phyloP scores from a whole-genome alignment of 2,888 invertebrate genomes.

The Cepaea hortensis region DNA sequence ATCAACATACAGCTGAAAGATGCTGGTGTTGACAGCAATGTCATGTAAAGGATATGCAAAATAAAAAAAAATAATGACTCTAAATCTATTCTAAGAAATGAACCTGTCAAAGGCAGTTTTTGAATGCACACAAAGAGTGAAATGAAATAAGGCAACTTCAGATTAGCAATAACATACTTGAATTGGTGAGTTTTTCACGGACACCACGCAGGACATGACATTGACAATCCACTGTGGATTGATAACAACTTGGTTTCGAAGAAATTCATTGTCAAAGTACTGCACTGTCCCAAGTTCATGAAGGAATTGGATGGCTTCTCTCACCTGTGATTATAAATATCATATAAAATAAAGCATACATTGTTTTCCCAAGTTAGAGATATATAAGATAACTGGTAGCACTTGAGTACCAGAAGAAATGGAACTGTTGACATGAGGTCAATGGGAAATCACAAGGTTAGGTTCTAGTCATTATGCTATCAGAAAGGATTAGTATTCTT shows the following conservation, averaged over 20 bases:
- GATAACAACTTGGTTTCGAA: conserved; percentile 72
- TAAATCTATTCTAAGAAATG: no score
- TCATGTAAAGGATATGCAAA: no score
- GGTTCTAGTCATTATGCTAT: no score
- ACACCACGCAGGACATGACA: conserved; percentile 75
- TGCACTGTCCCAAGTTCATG: conserved; percentile 75
- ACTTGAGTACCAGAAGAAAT: no score
- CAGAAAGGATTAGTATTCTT: no score
- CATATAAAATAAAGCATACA: background rate
- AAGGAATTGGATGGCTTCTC: conserved; percentile 71
- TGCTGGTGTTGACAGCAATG: no score
- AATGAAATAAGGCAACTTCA: background rate
- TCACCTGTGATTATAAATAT: conserved; percentile 55
- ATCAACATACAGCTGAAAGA: no score
- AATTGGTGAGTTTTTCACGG: conserved; percentile 73
- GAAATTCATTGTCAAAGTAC: conserved; percentile 73
- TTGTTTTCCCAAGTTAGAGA: background rate
- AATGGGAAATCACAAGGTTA: no score
- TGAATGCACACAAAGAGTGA: background rate
- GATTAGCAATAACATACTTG: conserved; percentile 57
- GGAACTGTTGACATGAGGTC: no score
- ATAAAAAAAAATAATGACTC: no score
- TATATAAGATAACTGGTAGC: no score
- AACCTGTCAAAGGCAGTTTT: background rate
- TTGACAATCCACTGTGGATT: conserved; percentile 76